These are phyloP conservation scores for Galleria mellonella DNA, from an alignment of 1,140 invertebrate genomes.

Conservation along the genomic window DNA sequence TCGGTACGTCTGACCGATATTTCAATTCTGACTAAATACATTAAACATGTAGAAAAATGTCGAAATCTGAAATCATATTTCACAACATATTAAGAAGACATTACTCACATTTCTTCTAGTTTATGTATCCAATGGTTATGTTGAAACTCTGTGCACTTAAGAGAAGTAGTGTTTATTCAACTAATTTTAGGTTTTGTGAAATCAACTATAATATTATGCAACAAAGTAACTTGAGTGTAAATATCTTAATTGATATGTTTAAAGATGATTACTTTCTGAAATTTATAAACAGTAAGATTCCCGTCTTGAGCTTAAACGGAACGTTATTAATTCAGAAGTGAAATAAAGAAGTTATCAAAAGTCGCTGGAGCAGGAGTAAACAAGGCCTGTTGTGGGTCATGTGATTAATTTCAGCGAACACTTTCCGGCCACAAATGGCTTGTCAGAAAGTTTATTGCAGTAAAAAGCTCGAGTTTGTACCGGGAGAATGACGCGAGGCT, in stretches of 20 bases:
- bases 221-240: constrained; percentile 39
- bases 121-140: background rate
- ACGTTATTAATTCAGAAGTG: constrained; percentile 18
- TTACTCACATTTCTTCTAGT: constrained; percentile 1
- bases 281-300: no score
- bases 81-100: constrained; percentile 3
- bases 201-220: constrained; percentile 30
- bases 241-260: constrained; percentile 30
- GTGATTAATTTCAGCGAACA: constrained; percentile 38
- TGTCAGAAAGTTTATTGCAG: constrained; percentile 44
- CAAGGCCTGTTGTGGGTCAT: constrained; percentile 26
- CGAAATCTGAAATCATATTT: constrained; percentile 1
- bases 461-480: constrained; percentile 38
- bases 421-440: constrained; percentile 37
- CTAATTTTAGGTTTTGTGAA: constrained; percentile 40
- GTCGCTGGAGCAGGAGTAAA: constrained; percentile 15
- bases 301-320: background rate
- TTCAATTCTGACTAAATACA: background rate
- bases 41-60: no score
- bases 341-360: constrained; percentile 34
- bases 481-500: constrained; percentile 34
- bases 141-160: constrained; percentile 21
- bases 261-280: constrained; percentile 8
- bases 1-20: no score
- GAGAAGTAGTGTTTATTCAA: constrained; percentile 37